Evolutionary conservation across 2,113 vertebrate genomes (phyloP).

Genomic region (Platysternon megacephalum): DNA sequence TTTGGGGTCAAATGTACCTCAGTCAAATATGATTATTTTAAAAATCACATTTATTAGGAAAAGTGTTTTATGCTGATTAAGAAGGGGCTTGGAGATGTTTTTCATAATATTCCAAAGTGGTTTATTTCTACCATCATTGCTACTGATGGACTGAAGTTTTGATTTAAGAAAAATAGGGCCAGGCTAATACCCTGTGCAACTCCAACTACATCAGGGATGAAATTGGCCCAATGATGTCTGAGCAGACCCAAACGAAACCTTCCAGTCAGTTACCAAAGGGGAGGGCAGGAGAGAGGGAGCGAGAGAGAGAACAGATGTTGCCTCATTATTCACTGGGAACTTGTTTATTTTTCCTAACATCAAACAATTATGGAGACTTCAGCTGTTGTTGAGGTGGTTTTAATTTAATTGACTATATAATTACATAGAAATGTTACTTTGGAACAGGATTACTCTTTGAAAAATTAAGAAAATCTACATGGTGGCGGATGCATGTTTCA

Average conservation of each 20-base stretch:
- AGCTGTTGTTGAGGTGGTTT: conserved; percentile 31
- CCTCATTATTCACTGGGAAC: conserved; percentile 34
- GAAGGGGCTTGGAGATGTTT: background rate
- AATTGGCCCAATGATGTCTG: rapidly evolving
- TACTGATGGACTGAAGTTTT: background rate
- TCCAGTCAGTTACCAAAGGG: background rate
- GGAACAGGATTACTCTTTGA: background rate
- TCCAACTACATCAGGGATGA: background rate
- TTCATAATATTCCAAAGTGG: background rate
- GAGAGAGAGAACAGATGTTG: conserved; percentile 20
- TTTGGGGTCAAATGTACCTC: background rate
- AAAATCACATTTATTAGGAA: background rate
- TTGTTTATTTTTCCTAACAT: conserved; percentile 35
- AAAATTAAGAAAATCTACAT: background rate
- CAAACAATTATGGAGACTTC: conserved; percentile 24
- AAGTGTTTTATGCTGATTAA: background rate
- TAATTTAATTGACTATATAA: conserved; percentile 55
- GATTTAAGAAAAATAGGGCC: background rate
- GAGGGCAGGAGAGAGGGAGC: background rate
- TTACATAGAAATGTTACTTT: conserved; percentile 21
- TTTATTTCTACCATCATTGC: background rate
- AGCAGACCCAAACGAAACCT: background rate
- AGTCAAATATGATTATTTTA: background rate
- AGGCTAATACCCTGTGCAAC: background rate
- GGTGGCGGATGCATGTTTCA: background rate